Base-by-base conservation (phyloP, 1,140 invertebrate species). In the Procambarus clarkii region DNA sequence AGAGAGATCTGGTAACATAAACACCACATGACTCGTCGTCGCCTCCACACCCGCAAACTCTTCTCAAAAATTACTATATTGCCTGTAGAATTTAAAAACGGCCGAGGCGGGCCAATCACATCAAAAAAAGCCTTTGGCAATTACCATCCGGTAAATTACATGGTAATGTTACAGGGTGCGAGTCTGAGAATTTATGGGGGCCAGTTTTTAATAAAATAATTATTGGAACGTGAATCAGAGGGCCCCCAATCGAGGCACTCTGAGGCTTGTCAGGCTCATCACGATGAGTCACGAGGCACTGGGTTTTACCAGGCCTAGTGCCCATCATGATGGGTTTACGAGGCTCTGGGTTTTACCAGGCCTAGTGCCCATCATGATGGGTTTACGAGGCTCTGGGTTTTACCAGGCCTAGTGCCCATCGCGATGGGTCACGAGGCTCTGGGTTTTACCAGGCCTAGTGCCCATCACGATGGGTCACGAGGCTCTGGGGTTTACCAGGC, bases 51-150 rank as follows among this genome's bases (percentile, higher is more conserved):
- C 8, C 69, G 21, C 24, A 58, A 46, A 89, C 24, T 83, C 88
- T 89, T 76, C 69, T 83, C 48, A 89, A 89, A 82, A 79, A 80
- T 79, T 86, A 86, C 84, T 86, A 86, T 76, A 64, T 44, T 69
- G 34, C 45, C 2, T 21, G 13, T 88, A n/a, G 18, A 21, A n/a
- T 80, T 69, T 48, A 46, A n/a, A 7, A 69, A 21, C 2, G 5
- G 2, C 9, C 46, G 48, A 21, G 0, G 48, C 21, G 18, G 54
- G 24, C 48, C 13, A 45, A 21, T 69, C n/a, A 79, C 45, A 48
- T n/a, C 13, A 15, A 2, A 21, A 7, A 4, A 7, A n/a, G 4
- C 1, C 50, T 86, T 24, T 78, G 60, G 44, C 3, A 3, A 79
- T 77, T 44, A 77, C n/a, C 15, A 54, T 69, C 24, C 5, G 8